A percentile compares a stretch with the other conserved stretches of the same genome.
Conservation (phyloP, 53 echinoderm and acorn worm genomes). For the Paracentrotus lividus region DNA sequence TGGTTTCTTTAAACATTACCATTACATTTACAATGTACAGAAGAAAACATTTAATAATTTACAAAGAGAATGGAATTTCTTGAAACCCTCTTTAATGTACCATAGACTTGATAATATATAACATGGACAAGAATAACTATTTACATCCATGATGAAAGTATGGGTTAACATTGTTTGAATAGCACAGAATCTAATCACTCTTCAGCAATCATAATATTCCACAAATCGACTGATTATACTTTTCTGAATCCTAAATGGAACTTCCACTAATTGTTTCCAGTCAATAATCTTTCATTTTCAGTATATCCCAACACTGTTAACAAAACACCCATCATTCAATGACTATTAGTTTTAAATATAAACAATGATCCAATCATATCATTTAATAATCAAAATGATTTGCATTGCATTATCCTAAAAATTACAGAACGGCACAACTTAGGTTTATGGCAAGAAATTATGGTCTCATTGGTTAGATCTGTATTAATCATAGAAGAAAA, state of each 20-base stretch:
- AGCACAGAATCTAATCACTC: constrained; percentile 9
- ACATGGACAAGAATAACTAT: constrained; percentile 71
- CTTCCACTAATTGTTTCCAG: too few species aligned
- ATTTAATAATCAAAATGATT: constrained; percentile 30
- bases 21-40: constrained; percentile 54
- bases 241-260: not conserved
- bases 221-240: not conserved
- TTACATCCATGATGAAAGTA: constrained; percentile 42
- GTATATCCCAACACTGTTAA: constrained; percentile 27
- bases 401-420: constrained; percentile 55
- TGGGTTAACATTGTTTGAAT: constrained; percentile 28
- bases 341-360: constrained; percentile 24
- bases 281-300: not conserved
- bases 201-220: not conserved
- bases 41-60: constrained; percentile 60
- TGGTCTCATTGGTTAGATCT: constrained; percentile 9
- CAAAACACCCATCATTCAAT: constrained; percentile 1
- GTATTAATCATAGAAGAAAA: not conserved
- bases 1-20: not conserved
- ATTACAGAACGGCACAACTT: constrained; percentile 3
- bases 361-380: constrained; percentile 49
- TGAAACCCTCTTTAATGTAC: constrained; percentile 61
- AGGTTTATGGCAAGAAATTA: constrained; percentile 61
- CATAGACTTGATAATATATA: constrained; percentile 63
- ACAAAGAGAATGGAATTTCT: constrained; percentile 58